phyloP scores from a whole-genome alignment of 2,797 vertebrate species.

The Leuciscus waleckii region DNA sequence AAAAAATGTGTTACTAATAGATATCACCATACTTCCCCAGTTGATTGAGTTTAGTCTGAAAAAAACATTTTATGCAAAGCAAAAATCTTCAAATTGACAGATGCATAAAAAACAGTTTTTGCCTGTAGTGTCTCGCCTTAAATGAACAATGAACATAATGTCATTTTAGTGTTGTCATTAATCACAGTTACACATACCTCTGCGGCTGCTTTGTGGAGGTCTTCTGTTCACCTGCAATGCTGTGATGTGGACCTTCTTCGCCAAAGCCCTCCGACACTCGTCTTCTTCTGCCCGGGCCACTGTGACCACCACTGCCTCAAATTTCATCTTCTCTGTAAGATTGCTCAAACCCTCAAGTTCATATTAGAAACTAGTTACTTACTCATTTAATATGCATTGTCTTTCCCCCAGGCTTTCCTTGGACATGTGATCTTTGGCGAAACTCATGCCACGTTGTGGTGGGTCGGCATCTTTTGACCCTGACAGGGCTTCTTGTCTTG shows the following conservation, averaged over 20 bases:
- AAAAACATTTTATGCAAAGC: too few relatives aligned
- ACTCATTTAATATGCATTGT: background rate
- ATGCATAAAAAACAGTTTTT: too few relatives aligned
- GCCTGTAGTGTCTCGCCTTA: background rate
- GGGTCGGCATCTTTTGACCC: conserved; percentile 85
- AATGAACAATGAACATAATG: background rate
- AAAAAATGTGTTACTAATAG: too few relatives aligned
- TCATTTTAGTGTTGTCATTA: background rate
- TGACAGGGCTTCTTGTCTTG: conserved; percentile 86
- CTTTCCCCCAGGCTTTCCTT: conserved; percentile 72
- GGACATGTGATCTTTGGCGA: conserved; percentile 82
- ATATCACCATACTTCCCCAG: too few relatives aligned
- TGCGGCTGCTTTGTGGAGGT: conserved; percentile 77
- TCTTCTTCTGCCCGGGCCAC: conserved; percentile 90
- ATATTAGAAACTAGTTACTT: background rate
- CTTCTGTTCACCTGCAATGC: conserved; percentile 85
- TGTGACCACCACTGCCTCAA: conserved; percentile 87
- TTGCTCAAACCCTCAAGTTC: background rate
- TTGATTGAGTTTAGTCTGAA: too few relatives aligned
- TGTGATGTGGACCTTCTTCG: conserved; percentile 94
- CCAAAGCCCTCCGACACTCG: conserved; percentile 88
- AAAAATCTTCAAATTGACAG: too few relatives aligned
- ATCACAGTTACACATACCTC: conserved; percentile 80
- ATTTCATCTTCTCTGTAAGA: conserved; percentile 91
- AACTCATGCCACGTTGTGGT: conserved; percentile 86